Percentiles rank a stretch among this genome's conserved stretches.
These are phyloP conservation scores for Tromatobia lineatoria DNA, from an alignment of 2,888 invertebrate species.

Conservation along the genomic window DNA sequence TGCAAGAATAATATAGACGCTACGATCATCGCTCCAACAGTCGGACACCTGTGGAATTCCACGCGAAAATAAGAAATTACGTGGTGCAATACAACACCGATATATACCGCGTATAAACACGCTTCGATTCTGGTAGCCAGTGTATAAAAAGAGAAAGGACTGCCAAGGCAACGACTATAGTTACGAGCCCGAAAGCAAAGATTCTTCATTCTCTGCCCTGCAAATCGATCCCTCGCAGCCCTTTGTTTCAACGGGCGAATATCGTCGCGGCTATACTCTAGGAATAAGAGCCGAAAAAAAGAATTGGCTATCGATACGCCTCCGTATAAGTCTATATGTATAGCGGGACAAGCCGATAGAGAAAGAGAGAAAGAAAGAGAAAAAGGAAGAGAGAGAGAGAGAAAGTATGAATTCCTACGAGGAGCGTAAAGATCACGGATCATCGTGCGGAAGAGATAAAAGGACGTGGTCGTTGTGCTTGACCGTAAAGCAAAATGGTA, in stretches of 20 bases:
- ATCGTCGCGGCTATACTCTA: not conserved
- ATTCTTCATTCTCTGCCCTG: conserved; percentile 13
- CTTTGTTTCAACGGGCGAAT: conserved; percentile 52
- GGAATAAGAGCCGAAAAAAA: conserved; percentile 23
- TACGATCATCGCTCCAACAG: conserved; percentile 11
- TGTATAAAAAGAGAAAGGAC: conserved; percentile 37
- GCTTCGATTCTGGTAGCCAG: conserved; percentile 16
- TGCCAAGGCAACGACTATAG: conserved; percentile 11
- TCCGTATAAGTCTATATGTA: not conserved
- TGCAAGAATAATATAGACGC: not conserved
- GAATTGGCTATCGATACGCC: conserved; percentile 11
- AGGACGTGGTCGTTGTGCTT: conserved; percentile 76
- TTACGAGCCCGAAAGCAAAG: conserved; percentile 20
- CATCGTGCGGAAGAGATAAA: conserved; percentile 71
- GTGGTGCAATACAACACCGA: conserved; percentile 6
- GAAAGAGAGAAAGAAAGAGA: not conserved
- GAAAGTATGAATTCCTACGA: not conserved
- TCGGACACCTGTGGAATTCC: conserved; percentile 36
- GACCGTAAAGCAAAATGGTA: conserved; percentile 80
- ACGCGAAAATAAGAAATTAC: conserved; percentile 12
- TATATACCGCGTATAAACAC: not conserved
- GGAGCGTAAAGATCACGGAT: conserved; percentile 59
- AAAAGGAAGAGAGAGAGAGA: conserved; percentile 14
- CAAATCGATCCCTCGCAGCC: conserved; percentile 28
- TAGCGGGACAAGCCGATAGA: not conserved